Percentiles rank a stretch among this genome's conserved stretches.
phyloP scores from a whole-genome alignment of 2,113 vertebrate genomes.

The Osmerus mordax region DNA sequence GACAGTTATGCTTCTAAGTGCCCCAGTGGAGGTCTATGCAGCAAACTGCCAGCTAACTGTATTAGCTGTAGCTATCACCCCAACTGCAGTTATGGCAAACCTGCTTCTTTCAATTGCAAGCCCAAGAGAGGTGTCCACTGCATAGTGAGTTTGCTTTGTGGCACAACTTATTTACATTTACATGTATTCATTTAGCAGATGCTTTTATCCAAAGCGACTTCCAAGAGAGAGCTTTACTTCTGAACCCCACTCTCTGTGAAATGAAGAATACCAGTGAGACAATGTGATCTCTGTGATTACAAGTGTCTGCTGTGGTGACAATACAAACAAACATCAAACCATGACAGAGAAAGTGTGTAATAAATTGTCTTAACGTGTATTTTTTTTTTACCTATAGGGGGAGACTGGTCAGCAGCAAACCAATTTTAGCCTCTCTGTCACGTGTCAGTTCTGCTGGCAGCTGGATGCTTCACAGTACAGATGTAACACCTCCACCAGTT shows the following conservation, averaged over 20 bases:
- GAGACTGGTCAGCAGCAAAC: conserved; percentile 69
- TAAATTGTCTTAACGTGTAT: neutral
- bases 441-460: conserved; percentile 96
- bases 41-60: conserved; percentile 81
- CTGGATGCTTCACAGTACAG: conserved; percentile 83
- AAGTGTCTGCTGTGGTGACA: no score
- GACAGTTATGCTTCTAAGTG: conserved; percentile 68
- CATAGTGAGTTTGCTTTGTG: conserved; percentile 76
- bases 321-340: no score
- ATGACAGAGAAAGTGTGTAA: neutral
- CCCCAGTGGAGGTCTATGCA: conserved; percentile 87
- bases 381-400: conserved; percentile 65
- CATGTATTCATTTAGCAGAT: no score
- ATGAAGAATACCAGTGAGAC: neutral
- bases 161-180: no score
- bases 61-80: conserved; percentile 80
- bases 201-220: no score
- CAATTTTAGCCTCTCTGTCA: conserved; percentile 82
- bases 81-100: conserved; percentile 87
- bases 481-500: conserved; percentile 83
- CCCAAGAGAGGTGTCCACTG: conserved; percentile 83
- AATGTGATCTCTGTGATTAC: neutral
- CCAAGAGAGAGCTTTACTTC: no score
- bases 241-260: neutral
- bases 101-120: conserved; percentile 76